phyloP scores from a whole-genome alignment of 2,797 vertebrate genomes.

The Pseudotriccus pelzelni region DNA sequence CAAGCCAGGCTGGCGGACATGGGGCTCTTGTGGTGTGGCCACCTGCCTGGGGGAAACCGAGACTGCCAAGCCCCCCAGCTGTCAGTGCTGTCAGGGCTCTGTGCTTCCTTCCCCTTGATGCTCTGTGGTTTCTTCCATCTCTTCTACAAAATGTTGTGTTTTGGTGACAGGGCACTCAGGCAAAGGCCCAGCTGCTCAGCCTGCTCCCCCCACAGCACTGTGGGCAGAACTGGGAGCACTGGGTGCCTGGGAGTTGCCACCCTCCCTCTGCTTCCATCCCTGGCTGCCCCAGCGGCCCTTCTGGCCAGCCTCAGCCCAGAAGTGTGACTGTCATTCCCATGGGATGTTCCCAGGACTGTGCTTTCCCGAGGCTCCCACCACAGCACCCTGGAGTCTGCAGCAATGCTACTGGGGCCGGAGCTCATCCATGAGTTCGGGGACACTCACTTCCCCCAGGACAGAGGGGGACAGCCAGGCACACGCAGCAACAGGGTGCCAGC shows the following conservation, averaged over 20 bases:
- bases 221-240: neutral
- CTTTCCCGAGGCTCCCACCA: neutral
- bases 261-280: neutral
- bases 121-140: neutral
- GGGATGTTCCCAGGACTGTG: accelerated
- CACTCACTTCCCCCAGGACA: accelerated
- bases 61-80: neutral
- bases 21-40: neutral
- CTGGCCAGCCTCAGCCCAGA: neutral
- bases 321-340: accelerated
- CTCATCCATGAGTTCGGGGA: neutral
- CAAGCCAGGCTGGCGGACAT: neutral
- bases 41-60: neutral
- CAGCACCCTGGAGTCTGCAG: neutral
- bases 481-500: neutral
- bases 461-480: neutral
- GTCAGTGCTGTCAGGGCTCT: neutral
- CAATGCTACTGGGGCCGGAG: accelerated
- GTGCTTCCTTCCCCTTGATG: accelerated
- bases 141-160: neutral
- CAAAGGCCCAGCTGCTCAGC: neutral
- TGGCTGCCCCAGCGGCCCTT: neutral
- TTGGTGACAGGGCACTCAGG: neutral
- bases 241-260: neutral
- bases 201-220: accelerated